Percentiles rank a stretch among this genome's conserved stretches.
phyloP scores from a whole-genome alignment of 2,888 invertebrate species.

The Lepidonotus clava region DNA sequence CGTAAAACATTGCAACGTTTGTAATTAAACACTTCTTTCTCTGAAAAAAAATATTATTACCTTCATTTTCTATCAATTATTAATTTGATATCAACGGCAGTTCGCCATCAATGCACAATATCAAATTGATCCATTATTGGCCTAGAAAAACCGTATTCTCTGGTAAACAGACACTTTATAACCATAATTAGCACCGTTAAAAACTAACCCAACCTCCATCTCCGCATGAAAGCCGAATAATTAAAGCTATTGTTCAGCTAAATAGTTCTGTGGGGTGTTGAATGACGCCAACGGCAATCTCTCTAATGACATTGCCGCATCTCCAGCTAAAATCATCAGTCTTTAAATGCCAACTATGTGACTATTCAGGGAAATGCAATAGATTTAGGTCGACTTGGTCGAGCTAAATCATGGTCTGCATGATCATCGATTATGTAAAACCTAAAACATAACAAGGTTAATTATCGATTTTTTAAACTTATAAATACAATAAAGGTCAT shows the following conservation, averaged over 20 bases:
- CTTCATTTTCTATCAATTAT: not conserved
- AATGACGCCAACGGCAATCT: constrained; percentile 11
- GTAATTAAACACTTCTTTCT: too few relatives aligned
- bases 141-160: not conserved
- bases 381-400: too few relatives aligned
- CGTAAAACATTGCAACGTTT: too few relatives aligned
- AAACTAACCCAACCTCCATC: constrained; percentile 2
- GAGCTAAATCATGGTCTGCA: too few relatives aligned
- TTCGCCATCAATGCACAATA: not conserved
- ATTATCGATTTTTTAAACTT: too few relatives aligned
- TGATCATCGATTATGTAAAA: too few relatives aligned
- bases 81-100: not conserved
- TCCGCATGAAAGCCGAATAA: constrained; percentile 16
- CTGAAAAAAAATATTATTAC: not conserved
- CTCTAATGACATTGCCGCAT: not conserved
- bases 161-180: constrained; percentile 26
- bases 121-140: not conserved
- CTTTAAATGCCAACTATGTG: too few relatives aligned
- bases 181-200: constrained; percentile 1
- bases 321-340: too few relatives aligned
- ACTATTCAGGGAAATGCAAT: too few relatives aligned
- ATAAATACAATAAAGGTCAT: too few relatives aligned
- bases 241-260: constrained; percentile 24
- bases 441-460: too few relatives aligned
- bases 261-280: not conserved